Evolutionary conservation across 2,797 vertebrate genomes (phyloP).

Genomic region (Dromococcyx pavoninus): DNA sequence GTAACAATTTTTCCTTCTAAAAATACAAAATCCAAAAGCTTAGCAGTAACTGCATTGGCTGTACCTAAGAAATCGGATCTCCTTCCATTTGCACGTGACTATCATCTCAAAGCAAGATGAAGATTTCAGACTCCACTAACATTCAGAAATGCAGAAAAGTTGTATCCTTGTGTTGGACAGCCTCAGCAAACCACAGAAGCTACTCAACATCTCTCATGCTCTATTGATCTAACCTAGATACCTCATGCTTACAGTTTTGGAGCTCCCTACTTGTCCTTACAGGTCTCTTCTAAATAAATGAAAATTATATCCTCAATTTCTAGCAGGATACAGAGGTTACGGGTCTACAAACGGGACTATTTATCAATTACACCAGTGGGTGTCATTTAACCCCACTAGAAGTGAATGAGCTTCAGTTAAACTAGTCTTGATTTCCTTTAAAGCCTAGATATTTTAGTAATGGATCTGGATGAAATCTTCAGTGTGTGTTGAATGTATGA

Average conservation of each 20-base stretch:
- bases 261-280: not conserved
- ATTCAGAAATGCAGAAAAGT: not conserved
- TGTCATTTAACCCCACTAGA: not conserved
- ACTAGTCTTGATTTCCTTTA: not conserved
- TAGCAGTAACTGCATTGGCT: not conserved
- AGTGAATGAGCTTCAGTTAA: not conserved
- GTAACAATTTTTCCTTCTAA: accelerated
- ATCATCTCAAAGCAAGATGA: not conserved
- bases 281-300: not conserved
- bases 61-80: not conserved
- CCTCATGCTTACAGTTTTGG: not conserved
- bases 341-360: not conserved
- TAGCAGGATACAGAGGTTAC: not conserved
- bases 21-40: not conserved
- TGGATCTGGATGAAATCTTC: not conserved
- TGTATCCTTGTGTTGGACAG: not conserved
- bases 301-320: not conserved
- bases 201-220: not conserved
- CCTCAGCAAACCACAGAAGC: not conserved
- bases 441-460: not conserved
- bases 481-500: not conserved
- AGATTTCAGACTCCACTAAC: not conserved
- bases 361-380: not conserved
- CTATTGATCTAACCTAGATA: not conserved
- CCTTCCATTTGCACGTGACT: not conserved